Conservation (phyloP, 1,140 invertebrate species). For the Pogonognathellus flavescens region DNA sequence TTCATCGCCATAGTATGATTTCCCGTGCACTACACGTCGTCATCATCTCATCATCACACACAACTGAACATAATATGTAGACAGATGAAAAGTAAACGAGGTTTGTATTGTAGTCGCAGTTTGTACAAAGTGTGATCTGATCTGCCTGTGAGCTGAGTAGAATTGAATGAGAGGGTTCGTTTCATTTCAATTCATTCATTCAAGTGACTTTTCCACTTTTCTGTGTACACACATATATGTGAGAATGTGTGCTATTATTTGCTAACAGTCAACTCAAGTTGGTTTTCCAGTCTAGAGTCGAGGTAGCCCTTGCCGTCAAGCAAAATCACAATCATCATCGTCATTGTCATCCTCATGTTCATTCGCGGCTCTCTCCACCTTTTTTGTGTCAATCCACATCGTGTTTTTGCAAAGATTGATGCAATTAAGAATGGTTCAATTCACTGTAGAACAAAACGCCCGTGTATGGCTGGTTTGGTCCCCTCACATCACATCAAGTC, state of each 20-base stretch:
- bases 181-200: constrained; percentile 25
- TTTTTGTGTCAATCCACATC: constrained; percentile 63
- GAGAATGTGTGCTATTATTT: constrained; percentile 52
- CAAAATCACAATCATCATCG: constrained; percentile 42
- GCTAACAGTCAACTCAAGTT: constrained; percentile 55
- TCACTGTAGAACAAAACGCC: constrained; percentile 31
- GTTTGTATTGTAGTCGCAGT: background rate
- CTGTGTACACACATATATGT: constrained; percentile 50
- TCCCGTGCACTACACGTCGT: too few relatives aligned
- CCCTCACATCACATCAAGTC: constrained; percentile 28
- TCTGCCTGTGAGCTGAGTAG: background rate
- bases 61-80: too few relatives aligned
- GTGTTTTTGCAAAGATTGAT: constrained; percentile 66
- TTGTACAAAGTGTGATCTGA: constrained; percentile 16
- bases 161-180: constrained; percentile 27
- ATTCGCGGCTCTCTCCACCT: constrained; percentile 52
- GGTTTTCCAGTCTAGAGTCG: constrained; percentile 33
- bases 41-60: too few relatives aligned
- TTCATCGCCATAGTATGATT: background rate
- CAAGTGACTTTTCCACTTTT: constrained; percentile 11
- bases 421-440: constrained; percentile 61
- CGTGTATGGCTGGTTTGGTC: constrained; percentile 15
- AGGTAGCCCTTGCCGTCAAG: constrained; percentile 21
- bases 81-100: background rate
- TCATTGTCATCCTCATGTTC: constrained; percentile 52